Evolutionary conservation across 2,113 vertebrate genomes (phyloP), one percentile per base, ranked within the genome.

Genomic region (Aviceda subcristata): DNA sequence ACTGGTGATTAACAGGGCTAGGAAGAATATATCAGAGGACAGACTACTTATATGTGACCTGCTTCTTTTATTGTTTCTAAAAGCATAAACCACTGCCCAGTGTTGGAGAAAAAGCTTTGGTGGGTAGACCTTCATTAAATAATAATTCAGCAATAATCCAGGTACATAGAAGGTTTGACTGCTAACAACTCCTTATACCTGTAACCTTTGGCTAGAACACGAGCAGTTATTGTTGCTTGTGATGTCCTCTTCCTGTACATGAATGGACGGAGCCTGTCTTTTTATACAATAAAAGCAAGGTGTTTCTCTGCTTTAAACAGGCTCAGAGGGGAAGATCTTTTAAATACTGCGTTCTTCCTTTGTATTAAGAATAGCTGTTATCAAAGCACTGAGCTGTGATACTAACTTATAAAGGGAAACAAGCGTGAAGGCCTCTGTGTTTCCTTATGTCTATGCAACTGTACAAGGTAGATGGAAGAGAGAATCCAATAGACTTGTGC

Each of bases 171-270:
- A 86, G 21, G 12, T 60, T 46, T 91, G 45, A 46, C n/a, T 68
- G 29, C 20, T 64, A 36, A 34, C 15, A 75, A 2, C 10, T 69
- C 12, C 32, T 55, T 55, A 32, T 7, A n/a, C 3, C 32, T 59
- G 27, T 75, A 82, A 29, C 21, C 12, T 76, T 36, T 62, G 41
- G 4, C n/a, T 62, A 41, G 32, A 90, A 29, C 11, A 59, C 23
- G 32, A 55, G 9, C n/a, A 48, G 15, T 43, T 41, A 9, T n/a
- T 50, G 15, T 48, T 63, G 15, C 19, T 69, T 74, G 15, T 8
- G n/a, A 5, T 55, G 7, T 36, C 5, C 29, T 41, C 17, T 78
- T 73, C 20, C 24, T 11, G 1, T 38, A 16, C 1, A 0, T 32
- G 50, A 80, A 41, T 38, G 30, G 38, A 78, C 41, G 50, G 51